Evolutionary conservation across 2,113 vertebrate species (phyloP).

Genomic region (Felis chaus): DNA sequence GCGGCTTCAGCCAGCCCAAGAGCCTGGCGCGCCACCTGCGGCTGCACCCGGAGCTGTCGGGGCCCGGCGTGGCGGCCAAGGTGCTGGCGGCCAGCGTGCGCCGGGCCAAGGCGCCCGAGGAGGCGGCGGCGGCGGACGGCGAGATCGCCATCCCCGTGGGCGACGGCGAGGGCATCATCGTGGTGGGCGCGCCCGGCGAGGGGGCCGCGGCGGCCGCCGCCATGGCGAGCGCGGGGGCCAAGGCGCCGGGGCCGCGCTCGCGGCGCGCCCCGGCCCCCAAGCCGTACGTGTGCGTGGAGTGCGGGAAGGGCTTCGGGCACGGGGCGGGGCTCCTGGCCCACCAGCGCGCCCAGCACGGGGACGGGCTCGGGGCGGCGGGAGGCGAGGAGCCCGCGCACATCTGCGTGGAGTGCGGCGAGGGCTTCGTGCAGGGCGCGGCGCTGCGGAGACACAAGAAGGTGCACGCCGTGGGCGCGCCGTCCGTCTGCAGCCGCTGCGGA

Average conservation of each 20-base stretch:
- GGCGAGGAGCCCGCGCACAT: slow-evolving; percentile 68
- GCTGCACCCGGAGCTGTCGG: slow-evolving; percentile 76
- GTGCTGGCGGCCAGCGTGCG: slow-evolving; percentile 64
- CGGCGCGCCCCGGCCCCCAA: slow-evolving; percentile 71
- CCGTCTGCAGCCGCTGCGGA: slow-evolving; percentile 65
- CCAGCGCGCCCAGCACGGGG: slow-evolving; percentile 73
- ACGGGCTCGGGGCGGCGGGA: slow-evolving; percentile 6
- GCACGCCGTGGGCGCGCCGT: slow-evolving; percentile 61
- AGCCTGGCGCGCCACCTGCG: slow-evolving; percentile 82
- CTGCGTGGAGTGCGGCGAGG: slow-evolving; percentile 67
- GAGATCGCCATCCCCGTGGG: slow-evolving; percentile 66
- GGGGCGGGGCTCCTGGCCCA: slow-evolving; percentile 66
- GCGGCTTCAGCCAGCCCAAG: slow-evolving; percentile 82
- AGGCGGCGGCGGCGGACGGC: slow-evolving; percentile 58
- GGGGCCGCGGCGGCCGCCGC: not conserved
- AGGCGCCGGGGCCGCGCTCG: slow-evolving; percentile 12
- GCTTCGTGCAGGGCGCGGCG: slow-evolving; percentile 73
- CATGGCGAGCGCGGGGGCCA: not conserved
- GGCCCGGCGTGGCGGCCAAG: slow-evolving; percentile 67
- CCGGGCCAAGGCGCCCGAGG: slow-evolving; percentile 49
- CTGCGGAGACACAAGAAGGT: slow-evolving; percentile 66
- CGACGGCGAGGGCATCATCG: slow-evolving; percentile 61
- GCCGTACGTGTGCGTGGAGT: slow-evolving; percentile 73
- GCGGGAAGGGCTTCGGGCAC: slow-evolving; percentile 72
- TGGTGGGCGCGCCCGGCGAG: slow-evolving; percentile 58